Evolutionary conservation across 2,797 vertebrate species (phyloP).

Genomic region (Nannoperca obscura): DNA sequence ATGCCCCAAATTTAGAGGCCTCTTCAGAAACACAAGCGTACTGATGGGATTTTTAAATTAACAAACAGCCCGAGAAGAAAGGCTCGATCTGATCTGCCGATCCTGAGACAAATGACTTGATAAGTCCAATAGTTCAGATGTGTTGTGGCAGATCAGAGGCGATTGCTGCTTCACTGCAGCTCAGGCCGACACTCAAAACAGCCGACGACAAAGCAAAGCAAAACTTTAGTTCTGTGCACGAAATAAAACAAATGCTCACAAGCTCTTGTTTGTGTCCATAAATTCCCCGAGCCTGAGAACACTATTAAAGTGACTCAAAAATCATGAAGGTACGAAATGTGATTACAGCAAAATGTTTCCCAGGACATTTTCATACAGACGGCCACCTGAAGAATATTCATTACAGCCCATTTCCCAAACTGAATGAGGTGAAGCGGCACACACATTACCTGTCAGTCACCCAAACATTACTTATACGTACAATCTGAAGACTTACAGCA

Average conservation of each 20-base stretch:
- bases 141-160: conserved; percentile 44
- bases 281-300: conserved; percentile 5
- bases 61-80: background rate
- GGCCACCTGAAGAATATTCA: conserved; percentile 43
- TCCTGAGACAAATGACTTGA: conserved; percentile 53
- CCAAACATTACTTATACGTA: conserved; percentile 29
- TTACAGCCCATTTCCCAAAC: conserved; percentile 23
- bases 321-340: conserved; percentile 22
- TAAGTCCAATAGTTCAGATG: conserved; percentile 27
- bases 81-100: conserved; percentile 41
- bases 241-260: conserved; percentile 39
- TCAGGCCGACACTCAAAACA: conserved; percentile 5
- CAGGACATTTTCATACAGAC: conserved; percentile 26
- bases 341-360: conserved; percentile 56
- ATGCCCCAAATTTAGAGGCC: conserved; percentile 36
- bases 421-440: conserved; percentile 18
- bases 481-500: conserved; percentile 25
- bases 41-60: conserved; percentile 17
- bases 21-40: conserved; percentile 8
- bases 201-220: conserved; percentile 17
- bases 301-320: conserved; percentile 29
- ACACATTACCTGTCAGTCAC: conserved; percentile 38
- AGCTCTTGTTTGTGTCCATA: conserved; percentile 29
- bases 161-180: conserved; percentile 29
- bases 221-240: conserved; percentile 20